A percentile compares a stretch with the other conserved stretches of the same genome.
These are phyloP conservation scores for Scaptomyza reducta DNA, from an alignment of 2,888 invertebrate genomes.

Conservation along the genomic window DNA sequence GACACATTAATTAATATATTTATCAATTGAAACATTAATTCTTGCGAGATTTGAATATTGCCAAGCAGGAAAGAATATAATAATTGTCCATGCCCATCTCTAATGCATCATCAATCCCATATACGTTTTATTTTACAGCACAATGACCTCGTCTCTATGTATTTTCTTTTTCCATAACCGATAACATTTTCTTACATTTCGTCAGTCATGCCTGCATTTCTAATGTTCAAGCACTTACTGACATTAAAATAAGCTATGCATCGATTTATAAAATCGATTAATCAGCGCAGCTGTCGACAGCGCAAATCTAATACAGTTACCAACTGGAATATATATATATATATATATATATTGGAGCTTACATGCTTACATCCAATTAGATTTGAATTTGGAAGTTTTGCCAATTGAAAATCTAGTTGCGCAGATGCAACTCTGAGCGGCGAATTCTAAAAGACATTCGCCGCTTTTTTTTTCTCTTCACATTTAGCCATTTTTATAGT, in stretches of 20 bases:
- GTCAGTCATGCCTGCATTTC: slow-evolving; percentile 16
- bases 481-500: slow-evolving; percentile 38
- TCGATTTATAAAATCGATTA: slow-evolving; percentile 44
- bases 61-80: no score
- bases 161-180: slow-evolving; percentile 10
- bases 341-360: background rate
- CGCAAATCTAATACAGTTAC: slow-evolving; percentile 19
- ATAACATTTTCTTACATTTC: slow-evolving; percentile 17
- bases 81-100: background rate
- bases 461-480: background rate
- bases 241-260: slow-evolving; percentile 21
- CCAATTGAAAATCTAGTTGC: slow-evolving; percentile 36
- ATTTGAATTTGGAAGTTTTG: slow-evolving; percentile 18
- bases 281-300: slow-evolving; percentile 33
- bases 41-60: no score
- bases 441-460: slow-evolving; percentile 27
- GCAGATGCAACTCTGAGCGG: slow-evolving; percentile 14
- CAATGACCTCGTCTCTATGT: slow-evolving; percentile 44
- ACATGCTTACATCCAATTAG: slow-evolving; percentile 20
- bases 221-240: slow-evolving; percentile 7
- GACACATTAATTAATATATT: no score
- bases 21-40: no score
- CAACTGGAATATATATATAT: slow-evolving; percentile 4
- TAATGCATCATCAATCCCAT: background rate
- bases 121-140: slow-evolving; percentile 24